A percentile compares a stretch with the other conserved stretches of the same genome.
Conservation (phyloP, 2,113 vertebrate species). For the Proteles cristata region DNA sequence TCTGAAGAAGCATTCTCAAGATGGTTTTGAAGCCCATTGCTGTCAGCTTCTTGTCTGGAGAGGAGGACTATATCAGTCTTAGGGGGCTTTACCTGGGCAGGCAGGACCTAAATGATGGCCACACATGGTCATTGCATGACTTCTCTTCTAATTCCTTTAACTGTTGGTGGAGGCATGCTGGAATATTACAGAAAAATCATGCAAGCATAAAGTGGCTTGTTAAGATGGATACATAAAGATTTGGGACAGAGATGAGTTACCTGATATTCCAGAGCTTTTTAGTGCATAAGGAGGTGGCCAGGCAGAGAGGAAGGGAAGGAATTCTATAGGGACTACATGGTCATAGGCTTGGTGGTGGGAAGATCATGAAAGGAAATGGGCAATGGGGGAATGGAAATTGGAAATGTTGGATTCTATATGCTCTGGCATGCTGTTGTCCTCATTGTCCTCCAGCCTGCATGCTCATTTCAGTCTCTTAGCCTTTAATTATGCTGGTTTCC, state of each 20-base stretch:
- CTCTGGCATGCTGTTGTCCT: background rate
- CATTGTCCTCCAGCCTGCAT: background rate
- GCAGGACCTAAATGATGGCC: background rate
- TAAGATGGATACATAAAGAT: background rate
- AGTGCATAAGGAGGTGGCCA: background rate
- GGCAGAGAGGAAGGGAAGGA: background rate
- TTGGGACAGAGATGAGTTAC: background rate
- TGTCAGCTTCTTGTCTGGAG: background rate
- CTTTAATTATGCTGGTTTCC: background rate
- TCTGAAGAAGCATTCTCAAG: background rate
- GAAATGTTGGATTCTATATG: background rate
- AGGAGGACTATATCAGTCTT: background rate
- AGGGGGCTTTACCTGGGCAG: background rate
- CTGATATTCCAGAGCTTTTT: background rate
- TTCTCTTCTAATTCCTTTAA: background rate
- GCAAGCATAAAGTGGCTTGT: background rate
- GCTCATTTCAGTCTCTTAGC: background rate
- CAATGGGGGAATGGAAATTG: background rate
- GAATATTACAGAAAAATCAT: background rate
- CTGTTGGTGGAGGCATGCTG: background rate
- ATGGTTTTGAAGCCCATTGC: background rate
- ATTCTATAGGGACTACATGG: background rate
- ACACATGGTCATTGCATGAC: background rate
- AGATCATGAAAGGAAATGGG: background rate
- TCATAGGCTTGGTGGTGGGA: background rate